These are phyloP conservation scores for Anticlea derivata DNA, from an alignment of 2,888 invertebrate genomes.

Conservation along the genomic window DNA sequence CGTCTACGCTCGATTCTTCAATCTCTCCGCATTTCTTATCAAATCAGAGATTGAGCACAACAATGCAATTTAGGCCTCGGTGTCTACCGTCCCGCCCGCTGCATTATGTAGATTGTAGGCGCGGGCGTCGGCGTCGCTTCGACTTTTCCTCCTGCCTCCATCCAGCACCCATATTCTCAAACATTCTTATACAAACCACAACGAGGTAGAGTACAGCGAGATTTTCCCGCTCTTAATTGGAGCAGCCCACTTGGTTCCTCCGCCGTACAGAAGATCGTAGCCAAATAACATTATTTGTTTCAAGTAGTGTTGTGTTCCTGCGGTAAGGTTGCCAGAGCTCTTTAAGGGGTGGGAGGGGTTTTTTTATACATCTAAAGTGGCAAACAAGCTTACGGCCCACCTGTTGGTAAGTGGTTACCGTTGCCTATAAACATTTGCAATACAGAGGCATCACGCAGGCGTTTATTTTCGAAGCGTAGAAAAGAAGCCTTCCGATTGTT, in stretches of 20 bases:
- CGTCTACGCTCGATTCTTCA: conserved; percentile 25
- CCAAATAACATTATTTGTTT: no score
- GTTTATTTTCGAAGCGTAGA: background rate
- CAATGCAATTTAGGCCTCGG: conserved; percentile 60
- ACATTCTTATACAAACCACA: background rate
- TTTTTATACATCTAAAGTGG: no score
- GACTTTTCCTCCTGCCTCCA: conserved; percentile 45
- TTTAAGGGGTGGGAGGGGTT: no score
- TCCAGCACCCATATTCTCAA: conserved; percentile 21
- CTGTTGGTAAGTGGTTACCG: no score
- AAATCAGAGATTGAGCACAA: conserved; percentile 55
- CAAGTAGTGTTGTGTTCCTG: no score
- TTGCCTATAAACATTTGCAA: no score
- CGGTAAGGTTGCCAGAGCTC: no score
- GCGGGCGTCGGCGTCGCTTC: conserved; percentile 54
- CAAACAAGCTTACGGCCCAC: no score
- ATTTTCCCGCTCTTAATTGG: no score
- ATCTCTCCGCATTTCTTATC: conserved; percentile 41
- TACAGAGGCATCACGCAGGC: background rate
- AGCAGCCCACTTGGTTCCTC: no score
- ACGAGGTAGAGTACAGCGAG: no score
- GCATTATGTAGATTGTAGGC: conserved; percentile 77
- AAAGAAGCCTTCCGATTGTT: background rate
- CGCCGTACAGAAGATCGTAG: no score
- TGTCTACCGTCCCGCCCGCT: conserved; percentile 52